Percentiles rank a stretch among this genome's conserved stretches.
These are phyloP conservation scores for Drosophila kuntzei DNA, from an alignment of 2,888 invertebrate species.

Conservation along the genomic window DNA sequence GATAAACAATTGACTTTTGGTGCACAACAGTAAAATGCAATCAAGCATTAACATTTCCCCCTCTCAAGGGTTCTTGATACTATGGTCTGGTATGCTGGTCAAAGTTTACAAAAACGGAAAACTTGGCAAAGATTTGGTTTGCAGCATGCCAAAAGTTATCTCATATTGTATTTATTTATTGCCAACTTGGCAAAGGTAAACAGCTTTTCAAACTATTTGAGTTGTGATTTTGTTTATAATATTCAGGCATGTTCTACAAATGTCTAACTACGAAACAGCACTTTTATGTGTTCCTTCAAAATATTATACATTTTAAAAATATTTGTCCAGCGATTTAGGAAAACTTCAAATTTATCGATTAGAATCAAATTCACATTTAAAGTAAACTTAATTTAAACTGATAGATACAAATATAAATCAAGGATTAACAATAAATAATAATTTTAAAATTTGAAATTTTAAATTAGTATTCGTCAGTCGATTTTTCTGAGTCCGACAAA, in stretches of 20 bases:
- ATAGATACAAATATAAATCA: too few species aligned
- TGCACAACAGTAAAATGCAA: constrained; percentile 67
- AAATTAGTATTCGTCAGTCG: too few species aligned
- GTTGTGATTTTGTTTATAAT: constrained; percentile 18
- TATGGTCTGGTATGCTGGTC: not conserved
- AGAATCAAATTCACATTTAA: too few species aligned
- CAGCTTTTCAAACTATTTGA: not conserved
- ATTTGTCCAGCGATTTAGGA: not conserved
- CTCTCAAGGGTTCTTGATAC: constrained; percentile 26
- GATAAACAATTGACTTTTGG: constrained; percentile 74
- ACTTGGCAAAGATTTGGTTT: constrained; percentile 27
- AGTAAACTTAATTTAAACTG: too few species aligned
- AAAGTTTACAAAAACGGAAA: constrained; percentile 34
- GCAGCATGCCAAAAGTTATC: constrained; percentile 40
- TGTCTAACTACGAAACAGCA: not conserved
- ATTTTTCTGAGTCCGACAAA: too few species aligned
- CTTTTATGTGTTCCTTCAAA: not conserved
- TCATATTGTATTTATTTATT: constrained; percentile 25
- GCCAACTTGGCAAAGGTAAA: constrained; percentile 21
- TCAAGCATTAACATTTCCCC: constrained; percentile 58
- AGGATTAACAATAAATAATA: too few species aligned
- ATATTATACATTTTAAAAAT: not conserved
- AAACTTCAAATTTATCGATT: not conserved
- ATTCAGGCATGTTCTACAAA: not conserved
- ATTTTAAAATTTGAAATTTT: too few species aligned